Evolutionary conservation across 35 echinoderm and acorn worm species (phyloP).

Genomic region (Patiria miniata): DNA sequence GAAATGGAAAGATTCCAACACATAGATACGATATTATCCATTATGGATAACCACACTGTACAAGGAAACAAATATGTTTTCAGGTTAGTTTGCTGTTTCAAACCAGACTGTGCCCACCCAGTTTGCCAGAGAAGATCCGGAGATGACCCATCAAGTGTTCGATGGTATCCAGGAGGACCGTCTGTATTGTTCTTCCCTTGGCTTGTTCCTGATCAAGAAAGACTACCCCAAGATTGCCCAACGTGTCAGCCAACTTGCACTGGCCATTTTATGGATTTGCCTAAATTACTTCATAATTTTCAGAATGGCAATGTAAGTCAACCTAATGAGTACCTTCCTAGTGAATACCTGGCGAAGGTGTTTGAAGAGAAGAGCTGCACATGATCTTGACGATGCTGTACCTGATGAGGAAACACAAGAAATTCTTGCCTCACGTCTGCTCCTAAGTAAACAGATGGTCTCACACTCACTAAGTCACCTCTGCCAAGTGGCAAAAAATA

Average conservation of each 20-base stretch:
- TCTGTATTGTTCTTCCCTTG: slow-evolving; percentile 27
- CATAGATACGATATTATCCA: not conserved
- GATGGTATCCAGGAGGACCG: slow-evolving; percentile 16
- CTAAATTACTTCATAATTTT: slow-evolving; percentile 14
- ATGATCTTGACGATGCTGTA: too few species aligned
- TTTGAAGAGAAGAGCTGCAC: slow-evolving; percentile 8
- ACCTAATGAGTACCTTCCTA: slow-evolving; percentile 23
- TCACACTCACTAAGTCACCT: not conserved
- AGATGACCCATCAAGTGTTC: slow-evolving; percentile 31
- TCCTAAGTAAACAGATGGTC: not conserved
- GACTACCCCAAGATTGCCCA: slow-evolving; percentile 31
- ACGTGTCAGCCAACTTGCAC: slow-evolving; percentile 22
- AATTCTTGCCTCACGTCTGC: too few species aligned
- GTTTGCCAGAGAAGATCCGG: slow-evolving; percentile 18
- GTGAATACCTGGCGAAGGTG: slow-evolving; percentile 23
- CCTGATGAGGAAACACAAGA: too few species aligned
- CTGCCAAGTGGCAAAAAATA: not conserved
- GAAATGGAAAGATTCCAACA: not conserved
- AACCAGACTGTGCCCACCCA: slow-evolving; percentile 19
- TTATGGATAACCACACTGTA: slow-evolving; percentile 6
- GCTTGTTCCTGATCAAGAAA: slow-evolving; percentile 24
- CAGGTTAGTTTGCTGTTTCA: slow-evolving; percentile 20
- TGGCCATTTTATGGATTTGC: slow-evolving; percentile 35
- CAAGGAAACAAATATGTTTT: not conserved
- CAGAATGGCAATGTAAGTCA: slow-evolving; percentile 22